These are phyloP conservation scores for Tragelaphus eurycerus DNA, from an alignment of 2,797 vertebrate species.

Conservation along the genomic window DNA sequence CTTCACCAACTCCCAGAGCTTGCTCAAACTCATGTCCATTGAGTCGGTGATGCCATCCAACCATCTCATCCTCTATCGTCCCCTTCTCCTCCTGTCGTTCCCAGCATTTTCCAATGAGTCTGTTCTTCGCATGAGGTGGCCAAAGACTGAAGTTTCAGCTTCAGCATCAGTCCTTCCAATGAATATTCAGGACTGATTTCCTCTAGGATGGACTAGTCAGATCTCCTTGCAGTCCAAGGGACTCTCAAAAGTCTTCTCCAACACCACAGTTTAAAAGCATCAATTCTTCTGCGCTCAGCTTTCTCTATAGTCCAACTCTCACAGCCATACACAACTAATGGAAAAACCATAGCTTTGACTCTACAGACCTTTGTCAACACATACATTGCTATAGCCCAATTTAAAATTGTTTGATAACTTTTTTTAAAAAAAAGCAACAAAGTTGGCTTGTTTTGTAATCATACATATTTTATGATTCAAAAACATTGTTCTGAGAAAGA, in stretches of 20 bases:
- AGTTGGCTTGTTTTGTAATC: background rate
- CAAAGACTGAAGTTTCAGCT: background rate
- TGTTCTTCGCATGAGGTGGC: background rate
- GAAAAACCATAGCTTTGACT: background rate
- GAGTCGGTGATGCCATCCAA: background rate
- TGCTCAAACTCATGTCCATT: background rate
- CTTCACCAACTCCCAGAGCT: background rate
- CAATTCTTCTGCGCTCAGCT: background rate
- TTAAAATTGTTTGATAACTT: background rate
- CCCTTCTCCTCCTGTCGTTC: background rate
- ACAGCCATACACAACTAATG: background rate
- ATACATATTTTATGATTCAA: background rate
- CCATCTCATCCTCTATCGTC: background rate
- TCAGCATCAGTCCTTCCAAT: background rate
- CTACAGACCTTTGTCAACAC: background rate
- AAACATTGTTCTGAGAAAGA: background rate
- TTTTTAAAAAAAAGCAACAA: rapidly evolving
- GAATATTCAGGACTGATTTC: background rate
- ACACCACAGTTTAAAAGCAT: background rate
- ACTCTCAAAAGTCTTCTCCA: background rate
- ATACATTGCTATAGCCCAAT: background rate
- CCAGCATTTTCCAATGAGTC: background rate
- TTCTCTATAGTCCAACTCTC: background rate
- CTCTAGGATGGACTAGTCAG: background rate
- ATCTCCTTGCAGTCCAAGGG: background rate